These are phyloP conservation scores for Hypotaenidia okinawae DNA, from an alignment of 2,797 vertebrate species.

Conservation along the genomic window DNA sequence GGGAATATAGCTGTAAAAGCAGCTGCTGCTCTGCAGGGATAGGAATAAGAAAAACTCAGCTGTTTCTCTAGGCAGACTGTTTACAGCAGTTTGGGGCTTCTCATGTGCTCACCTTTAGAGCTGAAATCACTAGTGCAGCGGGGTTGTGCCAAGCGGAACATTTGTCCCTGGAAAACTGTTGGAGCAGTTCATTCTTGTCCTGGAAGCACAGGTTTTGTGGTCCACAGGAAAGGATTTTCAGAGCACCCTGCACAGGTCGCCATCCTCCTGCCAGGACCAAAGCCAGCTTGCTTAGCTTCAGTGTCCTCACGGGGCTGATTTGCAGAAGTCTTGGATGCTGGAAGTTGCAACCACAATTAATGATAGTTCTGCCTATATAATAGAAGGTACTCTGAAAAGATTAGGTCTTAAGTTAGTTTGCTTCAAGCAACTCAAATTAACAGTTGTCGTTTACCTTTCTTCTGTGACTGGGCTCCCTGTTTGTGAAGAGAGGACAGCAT, in stretches of 20 bases:
- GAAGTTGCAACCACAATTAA: not conserved
- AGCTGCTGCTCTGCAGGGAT: not conserved
- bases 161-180: not conserved
- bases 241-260: not conserved
- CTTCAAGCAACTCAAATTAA: not conserved
- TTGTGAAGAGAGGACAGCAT: not conserved
- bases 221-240: not conserved
- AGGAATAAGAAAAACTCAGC: not conserved
- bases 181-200: not conserved
- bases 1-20: not conserved
- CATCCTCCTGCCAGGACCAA: not conserved
- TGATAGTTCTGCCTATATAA: not conserved
- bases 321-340: not conserved
- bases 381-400: not conserved
- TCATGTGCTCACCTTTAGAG: not conserved
- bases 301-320: fast-evolving
- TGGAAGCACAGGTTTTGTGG: not conserved
- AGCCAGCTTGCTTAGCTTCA: not conserved
- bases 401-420: not conserved
- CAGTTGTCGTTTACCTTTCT: not conserved
- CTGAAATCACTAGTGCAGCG: not conserved
- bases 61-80: not conserved
- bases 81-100: not conserved
- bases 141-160: not conserved
- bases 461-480: not conserved